Conservation (phyloP, 2,888 invertebrate genomes). For the Drosophila macrospina region DNA sequence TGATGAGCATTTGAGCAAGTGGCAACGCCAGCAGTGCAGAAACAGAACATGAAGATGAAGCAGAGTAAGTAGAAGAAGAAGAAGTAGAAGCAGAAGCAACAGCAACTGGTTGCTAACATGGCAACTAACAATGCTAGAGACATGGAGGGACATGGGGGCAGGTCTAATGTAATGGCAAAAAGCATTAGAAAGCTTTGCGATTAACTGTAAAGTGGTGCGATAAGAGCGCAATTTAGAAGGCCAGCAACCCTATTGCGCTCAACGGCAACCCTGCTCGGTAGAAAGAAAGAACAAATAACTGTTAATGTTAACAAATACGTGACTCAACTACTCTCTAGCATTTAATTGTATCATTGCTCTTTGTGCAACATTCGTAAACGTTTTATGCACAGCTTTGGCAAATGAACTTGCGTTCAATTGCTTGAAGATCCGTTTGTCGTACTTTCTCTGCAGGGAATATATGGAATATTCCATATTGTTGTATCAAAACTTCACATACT, state of each 20-base stretch:
- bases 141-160: background rate
- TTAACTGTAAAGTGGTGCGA: conserved; percentile 48
- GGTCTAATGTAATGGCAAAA: conserved; percentile 19
- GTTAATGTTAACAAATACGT: conserved; percentile 4
- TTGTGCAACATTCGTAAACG: conserved; percentile 20
- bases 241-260: background rate
- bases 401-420: background rate
- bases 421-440: too few species aligned
- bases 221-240: conserved; percentile 1
- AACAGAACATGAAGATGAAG: conserved; percentile 5
- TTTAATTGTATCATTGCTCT: conserved; percentile 8
- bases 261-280: background rate
- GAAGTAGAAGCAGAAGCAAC: background rate
- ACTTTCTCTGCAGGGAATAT: too few species aligned
- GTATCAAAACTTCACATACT: too few species aligned
- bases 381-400: background rate
- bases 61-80: background rate
- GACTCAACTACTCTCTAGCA: conserved; percentile 9
- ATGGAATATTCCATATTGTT: too few species aligned
- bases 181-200: conserved; percentile 14
- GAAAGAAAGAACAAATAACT: conserved; percentile 1
- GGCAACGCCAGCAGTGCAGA: conserved; percentile 32
- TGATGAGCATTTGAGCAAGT: conserved; percentile 72
- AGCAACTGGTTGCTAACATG: background rate
- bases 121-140: background rate